Conservation (phyloP, 2,113 vertebrate species). For the Sinocyclocheilus grahami region DNA sequence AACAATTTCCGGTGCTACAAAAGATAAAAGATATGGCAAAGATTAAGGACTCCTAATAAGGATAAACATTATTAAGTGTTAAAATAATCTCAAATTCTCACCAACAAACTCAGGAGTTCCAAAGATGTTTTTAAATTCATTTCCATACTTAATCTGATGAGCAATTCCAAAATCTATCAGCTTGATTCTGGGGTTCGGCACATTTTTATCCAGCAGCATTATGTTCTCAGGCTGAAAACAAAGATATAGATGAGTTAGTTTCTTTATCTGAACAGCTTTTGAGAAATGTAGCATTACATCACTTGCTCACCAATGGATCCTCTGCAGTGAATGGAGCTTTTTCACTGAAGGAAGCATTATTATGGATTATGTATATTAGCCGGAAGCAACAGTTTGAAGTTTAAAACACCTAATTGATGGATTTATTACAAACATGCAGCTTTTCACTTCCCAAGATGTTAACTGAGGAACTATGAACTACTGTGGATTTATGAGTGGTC, state of each 20-base stretch:
- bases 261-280: background rate
- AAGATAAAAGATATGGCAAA: background rate
- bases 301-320: background rate
- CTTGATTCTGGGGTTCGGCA: slow-evolving; percentile 92
- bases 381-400: too few relatives aligned
- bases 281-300: background rate
- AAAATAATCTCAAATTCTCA: slow-evolving; percentile 64
- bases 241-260: background rate
- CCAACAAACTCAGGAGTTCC: slow-evolving; percentile 97
- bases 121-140: slow-evolving; percentile 98
- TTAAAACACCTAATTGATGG: background rate
- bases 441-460: background rate
- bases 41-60: background rate
- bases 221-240: slow-evolving; percentile 90
- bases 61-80: background rate
- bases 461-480: too few relatives aligned
- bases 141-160: slow-evolving; percentile 95
- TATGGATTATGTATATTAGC: too few relatives aligned
- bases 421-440: background rate
- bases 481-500: too few relatives aligned
- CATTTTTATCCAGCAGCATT: slow-evolving; percentile 95
- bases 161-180: slow-evolving; percentile 97
- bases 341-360: too few relatives aligned
- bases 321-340: too few relatives aligned
- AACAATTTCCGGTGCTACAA: slow-evolving; percentile 92